phyloP scores from a whole-genome alignment of 2,113 vertebrate genomes.

The Pundamilia nyererei region DNA sequence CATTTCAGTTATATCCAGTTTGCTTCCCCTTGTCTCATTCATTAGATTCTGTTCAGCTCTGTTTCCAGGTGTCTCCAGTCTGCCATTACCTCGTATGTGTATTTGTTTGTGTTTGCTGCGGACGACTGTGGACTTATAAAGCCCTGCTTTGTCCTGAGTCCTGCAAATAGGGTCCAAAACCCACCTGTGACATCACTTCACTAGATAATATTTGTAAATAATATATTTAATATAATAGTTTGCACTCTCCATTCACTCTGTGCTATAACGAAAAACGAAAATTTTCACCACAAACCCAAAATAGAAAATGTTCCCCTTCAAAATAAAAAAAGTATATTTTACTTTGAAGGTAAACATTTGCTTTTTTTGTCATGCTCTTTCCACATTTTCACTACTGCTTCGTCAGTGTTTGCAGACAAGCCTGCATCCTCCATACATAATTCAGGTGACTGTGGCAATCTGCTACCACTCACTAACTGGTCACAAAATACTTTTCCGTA shows the following conservation, averaged over 20 bases:
- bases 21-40: not conserved
- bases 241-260: not conserved
- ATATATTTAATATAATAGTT: not conserved
- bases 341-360: not conserved
- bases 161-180: not conserved
- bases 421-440: not conserved
- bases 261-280: not conserved
- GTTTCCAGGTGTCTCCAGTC: not conserved
- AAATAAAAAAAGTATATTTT: not conserved
- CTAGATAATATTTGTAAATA: not conserved
- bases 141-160: not conserved
- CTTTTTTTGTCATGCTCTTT: not conserved
- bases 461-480: not conserved
- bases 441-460: not conserved
- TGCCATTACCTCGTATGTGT: not conserved
- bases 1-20: not conserved
- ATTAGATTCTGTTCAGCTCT: not conserved
- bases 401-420: not conserved
- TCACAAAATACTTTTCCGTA: not conserved
- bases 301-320: not conserved
- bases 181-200: not conserved
- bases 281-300: not conserved
- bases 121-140: not conserved
- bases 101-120: not conserved
- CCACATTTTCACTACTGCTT: not conserved